phyloP scores from a whole-genome alignment of 2,113 vertebrate genomes.

The Pelmatolapia mariae region DNA sequence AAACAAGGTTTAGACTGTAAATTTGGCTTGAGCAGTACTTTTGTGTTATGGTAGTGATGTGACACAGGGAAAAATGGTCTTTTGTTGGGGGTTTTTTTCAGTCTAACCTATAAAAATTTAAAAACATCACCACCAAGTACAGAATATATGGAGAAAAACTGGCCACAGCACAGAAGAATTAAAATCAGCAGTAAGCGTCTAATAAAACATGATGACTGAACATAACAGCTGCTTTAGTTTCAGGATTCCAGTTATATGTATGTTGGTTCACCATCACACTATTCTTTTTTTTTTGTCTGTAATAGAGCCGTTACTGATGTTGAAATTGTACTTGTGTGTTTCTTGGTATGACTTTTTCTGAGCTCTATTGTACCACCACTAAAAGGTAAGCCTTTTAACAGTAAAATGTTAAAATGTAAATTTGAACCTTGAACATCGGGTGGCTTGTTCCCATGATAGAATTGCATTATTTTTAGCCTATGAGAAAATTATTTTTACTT shows the following conservation, averaged over 20 bases:
- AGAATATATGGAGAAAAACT: neutral
- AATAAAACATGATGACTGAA: neutral
- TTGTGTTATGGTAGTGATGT: neutral
- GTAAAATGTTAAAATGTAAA: neutral
- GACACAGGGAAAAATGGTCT: rapidly evolving
- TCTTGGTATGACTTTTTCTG: neutral
- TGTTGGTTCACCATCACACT: neutral
- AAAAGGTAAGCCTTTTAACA: rapidly evolving
- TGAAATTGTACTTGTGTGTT: neutral
- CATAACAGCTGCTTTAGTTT: neutral
- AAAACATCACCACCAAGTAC: neutral
- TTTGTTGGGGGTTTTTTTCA: rapidly evolving
- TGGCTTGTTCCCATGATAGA: neutral
- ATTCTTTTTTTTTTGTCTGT: neutral
- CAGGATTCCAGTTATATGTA: neutral
- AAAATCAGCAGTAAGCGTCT: neutral
- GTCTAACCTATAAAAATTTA: neutral
- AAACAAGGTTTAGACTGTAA: slow-evolving; percentile 8
- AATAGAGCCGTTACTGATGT: neutral
- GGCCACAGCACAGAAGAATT: neutral
- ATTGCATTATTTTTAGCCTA: neutral
- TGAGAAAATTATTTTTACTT: neutral
- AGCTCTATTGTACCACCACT: neutral
- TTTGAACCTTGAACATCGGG: neutral
- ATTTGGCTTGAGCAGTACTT: neutral